Base-by-base conservation (phyloP, 2,113 vertebrate genomes). In the Percopsis transmontana region DNA sequence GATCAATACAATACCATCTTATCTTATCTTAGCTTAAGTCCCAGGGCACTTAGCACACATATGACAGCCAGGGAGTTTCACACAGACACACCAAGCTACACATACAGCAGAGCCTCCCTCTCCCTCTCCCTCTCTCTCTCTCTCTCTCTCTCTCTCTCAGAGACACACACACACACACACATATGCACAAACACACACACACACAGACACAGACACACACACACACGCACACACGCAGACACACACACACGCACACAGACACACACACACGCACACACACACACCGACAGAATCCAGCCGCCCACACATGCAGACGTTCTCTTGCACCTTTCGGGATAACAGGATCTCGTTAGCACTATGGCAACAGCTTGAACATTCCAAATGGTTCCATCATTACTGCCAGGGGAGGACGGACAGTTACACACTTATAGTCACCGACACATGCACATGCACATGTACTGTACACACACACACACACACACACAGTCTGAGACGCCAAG, bases 291-390 rank as follows among this genome's bases (percentile, higher is more conserved):
- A 66, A 62, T 66, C 54, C n/a, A 68, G 44, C 73, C 82, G 57
- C 79, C 64, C 79, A 77, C 80, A 48, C 75, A 72, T 79, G 76
- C 81, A 87, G 76, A 83, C 75, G 65, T 68, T 85, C 33, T 51
- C 73, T 45, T 71, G 59, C 84, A 91, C 80, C 84, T 84, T 88
- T 72, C 73, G 76, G 80, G 53, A 73, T 80, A 87, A 89, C 82
- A 77, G 84, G 84, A 89, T 90, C 82, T 71, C 84, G 73, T 88
- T 90, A 88, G 79, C 80, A 69, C 81, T 82, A 87, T 89, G 80
- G 85, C 82, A 92, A 90, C 90, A 87, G 82, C 83, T 87, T 88
- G 81, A 84, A 82, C 74, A 66, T 76, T 78, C 82, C 78, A 79
- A 85, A 76, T 61, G 75, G 79, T 80, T 72, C 59, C 60, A 65